These are phyloP conservation scores for Malthinus seriepunctatus DNA, from an alignment of 2,888 invertebrate genomes.

Conservation along the genomic window DNA sequence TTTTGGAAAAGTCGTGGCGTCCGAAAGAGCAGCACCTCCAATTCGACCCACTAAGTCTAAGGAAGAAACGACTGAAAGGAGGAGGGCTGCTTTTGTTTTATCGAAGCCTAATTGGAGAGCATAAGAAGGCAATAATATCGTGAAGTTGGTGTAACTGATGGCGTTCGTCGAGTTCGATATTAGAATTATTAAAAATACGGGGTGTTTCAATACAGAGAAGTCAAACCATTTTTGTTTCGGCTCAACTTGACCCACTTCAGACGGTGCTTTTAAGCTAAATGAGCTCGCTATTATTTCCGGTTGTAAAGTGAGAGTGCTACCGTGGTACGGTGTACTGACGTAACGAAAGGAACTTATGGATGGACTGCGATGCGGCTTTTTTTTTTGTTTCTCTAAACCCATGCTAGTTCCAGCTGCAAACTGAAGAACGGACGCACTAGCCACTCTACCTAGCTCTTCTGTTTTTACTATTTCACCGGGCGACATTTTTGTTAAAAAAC, in stretches of 20 bases:
- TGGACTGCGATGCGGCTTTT: constrained; percentile 67
- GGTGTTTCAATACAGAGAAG: constrained; percentile 72
- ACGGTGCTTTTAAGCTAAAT: constrained; percentile 71
- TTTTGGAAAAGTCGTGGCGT: constrained; percentile 75
- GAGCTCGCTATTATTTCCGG: constrained; percentile 79
- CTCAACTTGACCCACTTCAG: constrained; percentile 48
- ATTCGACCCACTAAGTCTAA: constrained; percentile 82
- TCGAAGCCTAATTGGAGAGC: constrained; percentile 72
- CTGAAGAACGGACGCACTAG: constrained; percentile 15
- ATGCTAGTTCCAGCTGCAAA: background rate
- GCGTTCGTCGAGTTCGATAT: constrained; percentile 86
- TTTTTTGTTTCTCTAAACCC: constrained; percentile 4
- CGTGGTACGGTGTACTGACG: constrained; percentile 83
- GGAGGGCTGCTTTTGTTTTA: constrained; percentile 70
- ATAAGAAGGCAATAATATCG: constrained; percentile 79
- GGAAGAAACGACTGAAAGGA: constrained; percentile 79
- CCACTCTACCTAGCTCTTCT: constrained; percentile 40
- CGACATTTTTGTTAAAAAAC: background rate
- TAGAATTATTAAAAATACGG: constrained; percentile 78
- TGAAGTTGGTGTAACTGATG: constrained; percentile 85
- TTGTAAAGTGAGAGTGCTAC: constrained; percentile 78
- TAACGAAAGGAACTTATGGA: constrained; percentile 84
- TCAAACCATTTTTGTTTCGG: constrained; percentile 72
- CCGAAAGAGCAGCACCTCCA: constrained; percentile 83
- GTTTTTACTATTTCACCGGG: background rate